Base-by-base conservation (phyloP, 1,140 invertebrate species). In the Drosophila mauritiana region DNA sequence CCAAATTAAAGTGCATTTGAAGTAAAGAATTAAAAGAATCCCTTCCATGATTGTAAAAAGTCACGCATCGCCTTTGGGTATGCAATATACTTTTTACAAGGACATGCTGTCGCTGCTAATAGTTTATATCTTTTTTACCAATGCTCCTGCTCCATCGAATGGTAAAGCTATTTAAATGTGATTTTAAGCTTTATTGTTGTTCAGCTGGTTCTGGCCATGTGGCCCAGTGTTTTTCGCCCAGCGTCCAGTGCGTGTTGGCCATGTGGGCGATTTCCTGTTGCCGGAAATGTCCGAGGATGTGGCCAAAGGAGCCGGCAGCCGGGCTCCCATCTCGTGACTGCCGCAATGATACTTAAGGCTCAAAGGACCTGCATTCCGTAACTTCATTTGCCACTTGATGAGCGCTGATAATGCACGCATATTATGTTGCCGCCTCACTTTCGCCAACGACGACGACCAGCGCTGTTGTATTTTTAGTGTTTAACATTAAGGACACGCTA, bases 221-320 rank as follows among this genome's bases (percentile, higher is more conserved):
- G 27, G 27, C 13, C 7, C 15, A 20, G 13, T 34, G 34, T 31
- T 70, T 70, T 57, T 48, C 27, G 46, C 31, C 12, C 42, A 40
- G 22, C 12, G 13, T n/a, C 43, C 37, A 48, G 43, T 75, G 63
- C 68, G 67, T 78, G 73, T 36, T 58, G 45, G 40, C 55, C 73
- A 58, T 73, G 79, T 53, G 46, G 61, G 64, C 59, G 79, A 73
- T 67, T 86, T 88, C 84, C 84, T 72, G 79, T 72, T 88, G 79
- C 83, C 88, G 83, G 83, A 88, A 78, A 76, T 88, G 84, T 83
- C 69, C 42, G 46, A 79, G 83, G 83, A 82, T 77, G 68, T 78
- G 84, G 49, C 25, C 12, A 12, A 45, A 36, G 48, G 39, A 48
- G 20, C 57, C 43, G 25, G 42, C 27, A 22, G 15, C 5, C n/a